A percentile compares a stretch with the other conserved stretches of the same genome.
These are phyloP conservation scores for Myanophis thanlyinensis DNA, from an alignment of 2,113 vertebrate genomes.

Conservation along the genomic window DNA sequence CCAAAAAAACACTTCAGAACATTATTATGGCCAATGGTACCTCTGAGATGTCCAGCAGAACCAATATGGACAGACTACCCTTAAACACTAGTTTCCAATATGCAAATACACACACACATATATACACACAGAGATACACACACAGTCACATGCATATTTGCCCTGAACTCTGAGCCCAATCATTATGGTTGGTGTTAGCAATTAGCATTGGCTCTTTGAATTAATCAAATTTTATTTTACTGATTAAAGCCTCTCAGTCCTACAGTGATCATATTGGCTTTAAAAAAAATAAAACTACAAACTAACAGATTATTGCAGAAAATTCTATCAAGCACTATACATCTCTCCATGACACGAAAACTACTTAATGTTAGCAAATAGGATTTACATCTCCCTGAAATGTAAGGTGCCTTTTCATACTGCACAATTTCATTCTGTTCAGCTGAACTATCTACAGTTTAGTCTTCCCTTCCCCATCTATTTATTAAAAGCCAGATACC, in stretches of 20 bases:
- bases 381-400: constrained; percentile 62
- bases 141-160: background rate
- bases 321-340: constrained; percentile 28
- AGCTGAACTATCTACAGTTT: constrained; percentile 69
- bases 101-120: no score
- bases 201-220: background rate
- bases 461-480: constrained; percentile 61
- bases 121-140: no score
- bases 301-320: constrained; percentile 18
- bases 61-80: background rate
- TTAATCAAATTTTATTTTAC: background rate
- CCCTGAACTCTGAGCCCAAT: background rate
- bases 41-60: background rate
- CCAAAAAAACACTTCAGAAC: background rate
- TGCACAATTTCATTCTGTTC: constrained; percentile 62
- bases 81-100: background rate
- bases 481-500: constrained; percentile 66
- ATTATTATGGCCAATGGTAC: background rate
- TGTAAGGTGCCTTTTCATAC: constrained; percentile 58
- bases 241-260: background rate
- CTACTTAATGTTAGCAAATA: constrained; percentile 43
- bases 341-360: constrained; percentile 46
- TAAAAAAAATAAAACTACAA: background rate
- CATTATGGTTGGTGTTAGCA: background rate
- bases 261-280: background rate